These are phyloP conservation scores for Zeus faber DNA, from an alignment of 2,113 vertebrate genomes.

Conservation along the genomic window DNA sequence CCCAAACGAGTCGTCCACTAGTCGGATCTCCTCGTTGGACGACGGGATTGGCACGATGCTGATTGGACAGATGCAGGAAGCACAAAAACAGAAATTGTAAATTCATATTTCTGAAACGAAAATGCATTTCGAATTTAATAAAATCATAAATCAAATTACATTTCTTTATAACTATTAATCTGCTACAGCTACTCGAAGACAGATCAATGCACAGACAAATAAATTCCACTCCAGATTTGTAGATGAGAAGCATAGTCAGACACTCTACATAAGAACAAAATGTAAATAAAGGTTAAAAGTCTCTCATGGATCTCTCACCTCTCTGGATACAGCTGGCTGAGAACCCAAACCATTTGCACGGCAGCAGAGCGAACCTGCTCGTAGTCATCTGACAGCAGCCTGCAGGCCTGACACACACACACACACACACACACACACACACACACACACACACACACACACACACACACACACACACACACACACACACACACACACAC, in stretches of 20 bases:
- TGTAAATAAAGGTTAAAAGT: too few species aligned
- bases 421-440: not conserved
- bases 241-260: too few species aligned
- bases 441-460: not conserved
- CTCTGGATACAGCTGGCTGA: conserved; percentile 94
- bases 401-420: conserved; percentile 81
- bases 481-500: not conserved
- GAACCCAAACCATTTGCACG: conserved; percentile 93
- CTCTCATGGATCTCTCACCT: conserved; percentile 78
- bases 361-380: conserved; percentile 97
- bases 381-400: conserved; percentile 89
- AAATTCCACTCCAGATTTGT: too few species aligned
- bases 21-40: conserved; percentile 95
- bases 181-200: too few species aligned
- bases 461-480: not conserved
- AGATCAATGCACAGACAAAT: too few species aligned
- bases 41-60: conserved; percentile 97
- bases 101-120: not conserved
- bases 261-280: too few species aligned
- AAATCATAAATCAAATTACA: too few species aligned
- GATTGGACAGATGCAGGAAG: conserved; percentile 23
- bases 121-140: too few species aligned
- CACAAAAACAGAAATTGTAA: not conserved
- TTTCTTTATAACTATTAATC: too few species aligned
- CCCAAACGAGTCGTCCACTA: conserved; percentile 94